These are phyloP conservation scores for Amblyjoppa proteus DNA, from an alignment of 2,888 invertebrate species.

Conservation along the genomic window DNA sequence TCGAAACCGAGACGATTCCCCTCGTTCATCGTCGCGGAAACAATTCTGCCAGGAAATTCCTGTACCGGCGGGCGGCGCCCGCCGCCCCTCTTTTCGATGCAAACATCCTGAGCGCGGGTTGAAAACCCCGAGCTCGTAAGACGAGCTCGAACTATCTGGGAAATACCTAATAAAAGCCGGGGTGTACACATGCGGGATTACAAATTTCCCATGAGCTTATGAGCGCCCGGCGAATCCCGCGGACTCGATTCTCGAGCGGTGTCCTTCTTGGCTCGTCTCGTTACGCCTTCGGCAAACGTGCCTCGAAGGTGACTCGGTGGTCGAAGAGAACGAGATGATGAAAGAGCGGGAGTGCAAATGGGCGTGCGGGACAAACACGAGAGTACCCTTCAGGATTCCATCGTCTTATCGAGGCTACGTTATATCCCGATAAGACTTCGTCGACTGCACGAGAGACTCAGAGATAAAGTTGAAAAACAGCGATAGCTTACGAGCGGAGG, in stretches of 20 bases:
- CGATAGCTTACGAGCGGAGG: conserved; percentile 6
- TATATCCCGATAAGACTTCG: conserved; percentile 17
- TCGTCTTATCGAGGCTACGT: conserved; percentile 21
- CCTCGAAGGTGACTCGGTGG: neutral
- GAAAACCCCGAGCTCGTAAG: neutral
- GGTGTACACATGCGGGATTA: conserved; percentile 50
- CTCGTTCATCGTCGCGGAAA: neutral
- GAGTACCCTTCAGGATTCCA: neutral
- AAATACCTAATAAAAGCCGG: conserved; percentile 57
- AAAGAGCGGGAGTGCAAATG: neutral
- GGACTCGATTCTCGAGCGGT: neutral
- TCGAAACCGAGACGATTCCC: conserved; percentile 6
- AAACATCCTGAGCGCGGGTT: conserved; percentile 8
- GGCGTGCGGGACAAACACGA: neutral
- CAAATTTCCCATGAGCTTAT: conserved; percentile 39
- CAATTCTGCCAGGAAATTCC: conserved; percentile 38
- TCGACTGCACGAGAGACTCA: conserved; percentile 3
- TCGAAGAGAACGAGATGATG: conserved; percentile 1
- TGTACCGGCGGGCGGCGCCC: conserved; percentile 23
- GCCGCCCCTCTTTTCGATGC: conserved; percentile 25
- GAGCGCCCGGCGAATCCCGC: neutral
- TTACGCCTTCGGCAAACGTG: neutral
- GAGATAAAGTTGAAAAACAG: conserved; percentile 8
- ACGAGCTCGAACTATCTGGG: conserved; percentile 17
- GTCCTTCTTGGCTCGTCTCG: neutral